Percentiles rank a stretch among this genome's conserved stretches.
phyloP scores from a whole-genome alignment of 1,140 invertebrate species.

The Pseudomyrmex gracilis region DNA sequence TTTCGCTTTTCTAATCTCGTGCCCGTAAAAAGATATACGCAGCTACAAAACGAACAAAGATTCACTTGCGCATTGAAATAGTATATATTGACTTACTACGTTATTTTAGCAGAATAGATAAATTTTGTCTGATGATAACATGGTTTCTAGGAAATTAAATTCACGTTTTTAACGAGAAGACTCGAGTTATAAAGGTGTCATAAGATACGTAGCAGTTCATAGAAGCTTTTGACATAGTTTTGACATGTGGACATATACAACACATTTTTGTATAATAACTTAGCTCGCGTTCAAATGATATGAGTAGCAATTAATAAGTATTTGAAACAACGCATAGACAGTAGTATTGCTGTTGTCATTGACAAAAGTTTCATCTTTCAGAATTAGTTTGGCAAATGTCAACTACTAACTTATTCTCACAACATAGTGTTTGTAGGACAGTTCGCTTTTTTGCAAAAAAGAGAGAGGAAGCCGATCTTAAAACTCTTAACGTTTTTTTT shows the following conservation, averaged over 20 bases:
- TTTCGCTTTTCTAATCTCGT: slow-evolving; percentile 6
- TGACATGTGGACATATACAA: neutral
- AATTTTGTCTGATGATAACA: neutral
- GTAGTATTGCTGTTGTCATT: no score
- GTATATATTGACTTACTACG: neutral
- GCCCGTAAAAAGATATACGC: neutral
- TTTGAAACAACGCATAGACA: no score
- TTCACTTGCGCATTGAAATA: neutral
- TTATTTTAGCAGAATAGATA: neutral
- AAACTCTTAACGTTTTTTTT: slow-evolving; percentile 45
- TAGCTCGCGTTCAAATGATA: no score
- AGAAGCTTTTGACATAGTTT: no score
- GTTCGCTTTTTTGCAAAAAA: neutral
- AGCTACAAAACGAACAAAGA: neutral
- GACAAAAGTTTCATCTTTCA: no score
- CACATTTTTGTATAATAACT: no score
- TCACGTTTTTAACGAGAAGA: neutral
- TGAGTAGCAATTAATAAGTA: no score
- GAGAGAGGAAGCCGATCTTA: slow-evolving; percentile 32
- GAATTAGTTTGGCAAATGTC: no score
- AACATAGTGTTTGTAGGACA: neutral
- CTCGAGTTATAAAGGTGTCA: neutral
- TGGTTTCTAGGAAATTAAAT: neutral
- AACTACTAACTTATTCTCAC: no score
- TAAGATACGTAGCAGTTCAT: neutral